Evolutionary conservation across 2,113 vertebrate species (phyloP).

Genomic region (Lophura nycthemera): DNA sequence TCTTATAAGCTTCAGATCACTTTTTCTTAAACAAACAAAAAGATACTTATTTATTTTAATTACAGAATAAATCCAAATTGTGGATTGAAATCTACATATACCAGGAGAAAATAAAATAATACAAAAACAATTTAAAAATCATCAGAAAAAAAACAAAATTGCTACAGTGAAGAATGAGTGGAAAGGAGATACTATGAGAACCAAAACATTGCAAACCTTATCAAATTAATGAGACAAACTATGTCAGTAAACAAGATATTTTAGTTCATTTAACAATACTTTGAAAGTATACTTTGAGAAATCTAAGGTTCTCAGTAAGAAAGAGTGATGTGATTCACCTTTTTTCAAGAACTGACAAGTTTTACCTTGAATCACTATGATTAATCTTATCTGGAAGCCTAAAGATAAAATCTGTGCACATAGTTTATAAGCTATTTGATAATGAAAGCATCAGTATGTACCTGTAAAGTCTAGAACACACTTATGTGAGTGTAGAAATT

Average conservation of each 20-base stretch:
- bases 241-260: not conserved
- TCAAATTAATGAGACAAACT: not conserved
- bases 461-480: not conserved
- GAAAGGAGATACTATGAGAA: not conserved
- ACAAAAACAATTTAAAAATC: not conserved
- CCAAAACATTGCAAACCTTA: not conserved
- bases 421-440: not conserved
- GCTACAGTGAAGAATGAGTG: not conserved
- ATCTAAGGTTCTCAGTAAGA: not conserved
- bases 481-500: not conserved
- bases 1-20: not conserved
- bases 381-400: not conserved
- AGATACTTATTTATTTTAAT: not conserved
- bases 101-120: not conserved
- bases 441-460: not conserved
- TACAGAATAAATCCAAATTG: not conserved
- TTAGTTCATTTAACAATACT: not conserved
- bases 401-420: not conserved
- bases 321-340: not conserved
- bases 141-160: not conserved
- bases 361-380: not conserved
- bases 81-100: not conserved
- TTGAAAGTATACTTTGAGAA: not conserved
- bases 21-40: not conserved
- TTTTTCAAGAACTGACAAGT: not conserved